A percentile compares a stretch with the other conserved stretches of the same genome.
phyloP scores from a whole-genome alignment of 2,113 vertebrate species.

The Cavia aperea region DNA sequence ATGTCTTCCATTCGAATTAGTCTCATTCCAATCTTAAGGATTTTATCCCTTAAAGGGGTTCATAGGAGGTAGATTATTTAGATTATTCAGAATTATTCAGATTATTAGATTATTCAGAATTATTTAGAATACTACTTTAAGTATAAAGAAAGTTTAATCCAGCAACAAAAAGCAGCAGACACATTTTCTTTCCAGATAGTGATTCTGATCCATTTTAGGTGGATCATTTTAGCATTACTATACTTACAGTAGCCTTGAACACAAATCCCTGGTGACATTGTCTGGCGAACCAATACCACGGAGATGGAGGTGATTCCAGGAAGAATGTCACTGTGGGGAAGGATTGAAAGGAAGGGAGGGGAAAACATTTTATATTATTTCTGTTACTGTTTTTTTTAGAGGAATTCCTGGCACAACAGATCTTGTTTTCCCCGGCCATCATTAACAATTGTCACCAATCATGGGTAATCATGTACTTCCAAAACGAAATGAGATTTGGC shows the following conservation, averaged over 20 bases:
- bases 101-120: neutral
- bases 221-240: neutral
- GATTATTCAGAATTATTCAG: neutral
- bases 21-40: neutral
- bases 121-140: neutral
- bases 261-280: neutral
- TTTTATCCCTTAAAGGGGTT: conserved; percentile 9
- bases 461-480: conserved; percentile 39
- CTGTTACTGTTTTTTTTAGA: neutral
- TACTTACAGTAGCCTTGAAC: neutral
- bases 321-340: neutral
- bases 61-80: neutral
- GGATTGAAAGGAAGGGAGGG: neutral
- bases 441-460: conserved; percentile 17
- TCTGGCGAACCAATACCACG: neutral
- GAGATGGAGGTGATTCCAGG: neutral
- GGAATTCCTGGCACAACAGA: neutral
- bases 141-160: neutral
- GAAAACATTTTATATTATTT: neutral
- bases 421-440: neutral
- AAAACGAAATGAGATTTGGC: conserved; percentile 54
- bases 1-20: neutral
- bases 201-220: neutral
- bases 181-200: neutral
- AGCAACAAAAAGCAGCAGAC: neutral